Evolutionary conservation across 1,140 invertebrate genomes (phyloP).

Genomic region (Drosophila oshimai): DNA sequence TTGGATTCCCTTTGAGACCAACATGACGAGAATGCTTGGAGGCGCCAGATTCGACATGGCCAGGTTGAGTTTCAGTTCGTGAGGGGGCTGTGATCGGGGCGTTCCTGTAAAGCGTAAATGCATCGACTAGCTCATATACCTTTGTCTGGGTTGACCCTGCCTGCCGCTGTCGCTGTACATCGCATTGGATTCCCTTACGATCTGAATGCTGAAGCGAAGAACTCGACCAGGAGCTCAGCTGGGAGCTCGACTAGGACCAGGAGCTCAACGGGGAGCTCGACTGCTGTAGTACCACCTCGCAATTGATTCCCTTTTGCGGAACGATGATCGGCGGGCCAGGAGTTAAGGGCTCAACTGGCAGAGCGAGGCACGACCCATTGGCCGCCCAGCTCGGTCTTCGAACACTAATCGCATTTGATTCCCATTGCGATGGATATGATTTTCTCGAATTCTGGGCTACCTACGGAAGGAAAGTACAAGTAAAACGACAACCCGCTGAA

Average conservation of each 20-base stretch:
- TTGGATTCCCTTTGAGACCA: constrained; percentile 79
- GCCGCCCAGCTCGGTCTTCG: constrained; percentile 58
- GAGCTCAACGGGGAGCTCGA: constrained; percentile 33
- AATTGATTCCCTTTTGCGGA: constrained; percentile 75
- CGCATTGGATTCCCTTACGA: constrained; percentile 74
- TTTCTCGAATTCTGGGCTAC: constrained; percentile 40
- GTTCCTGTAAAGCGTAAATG: constrained; percentile 27
- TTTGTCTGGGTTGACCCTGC: constrained; percentile 38
- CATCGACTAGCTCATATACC: constrained; percentile 19
- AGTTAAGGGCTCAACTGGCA: constrained; percentile 74
- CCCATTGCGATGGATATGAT: constrained; percentile 72
- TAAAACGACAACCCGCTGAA: constrained; percentile 45
- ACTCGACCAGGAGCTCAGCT: neutral
- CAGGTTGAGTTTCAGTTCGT: neutral
- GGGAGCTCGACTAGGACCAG: constrained; percentile 28
- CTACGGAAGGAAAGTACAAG: constrained; percentile 40
- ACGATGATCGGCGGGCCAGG: constrained; percentile 71
- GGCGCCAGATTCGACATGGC: constrained; percentile 2
- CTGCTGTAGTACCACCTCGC: constrained; percentile 75
- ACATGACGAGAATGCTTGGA: constrained; percentile 19
- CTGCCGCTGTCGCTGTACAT: constrained; percentile 65
- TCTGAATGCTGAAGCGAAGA: constrained; percentile 23
- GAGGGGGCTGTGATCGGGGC: neutral
- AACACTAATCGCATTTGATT: constrained; percentile 81
- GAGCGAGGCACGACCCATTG: constrained; percentile 46